Evolutionary conservation across 1,140 invertebrate genomes (phyloP), one percentile per base, ranked within the genome.

Genomic region (Bombus turneri): DNA sequence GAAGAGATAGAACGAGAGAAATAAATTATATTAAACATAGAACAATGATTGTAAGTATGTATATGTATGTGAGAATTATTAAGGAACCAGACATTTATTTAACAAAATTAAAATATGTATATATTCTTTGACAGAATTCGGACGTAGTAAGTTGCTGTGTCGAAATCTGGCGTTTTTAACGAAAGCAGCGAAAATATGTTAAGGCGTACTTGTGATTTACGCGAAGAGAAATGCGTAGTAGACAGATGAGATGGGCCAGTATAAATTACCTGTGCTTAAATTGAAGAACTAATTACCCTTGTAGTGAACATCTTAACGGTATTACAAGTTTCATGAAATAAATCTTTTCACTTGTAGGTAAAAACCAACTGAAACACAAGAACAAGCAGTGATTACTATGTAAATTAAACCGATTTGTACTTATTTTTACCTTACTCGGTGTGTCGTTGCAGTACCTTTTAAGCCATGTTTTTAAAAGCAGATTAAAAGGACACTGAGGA

Each of bases 231-330:
- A 78, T 72, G 43, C 73, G 34, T 72, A 47, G 41, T 41, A 47
- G 68, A 69, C 81, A 77, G 85, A 71, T 78, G 72, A 83, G 74
- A 86, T 37, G 43, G 74, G 73, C 31, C n/a, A 47, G 73, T 76
- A 86, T 86, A 86, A 86, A 86, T 86, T 74, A 86, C 73, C n/a
- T 4, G 81, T 37, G 74, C 81, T 86, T 86, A 86, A 86, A 86
- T 86, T 83, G 81, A 75, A 64, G 81, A 77, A 73, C 83, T 86
- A 86, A 86, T 86, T 86, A 83, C 85, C 37, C 28, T n/a, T 57
- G 39, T 73, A 83, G 81, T 43, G 74, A 68, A 82, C 68, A 28
- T 76, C 22, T 74, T 77, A 72, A 72, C 57, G 81, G 57, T 72
- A 81, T 86, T 83, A 86, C 81, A 71, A 83, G 66, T 72, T 66